Base-by-base conservation (phyloP, 37 sponge, comb jelly and placozoan genomes). In the Agelas oroides region DNA sequence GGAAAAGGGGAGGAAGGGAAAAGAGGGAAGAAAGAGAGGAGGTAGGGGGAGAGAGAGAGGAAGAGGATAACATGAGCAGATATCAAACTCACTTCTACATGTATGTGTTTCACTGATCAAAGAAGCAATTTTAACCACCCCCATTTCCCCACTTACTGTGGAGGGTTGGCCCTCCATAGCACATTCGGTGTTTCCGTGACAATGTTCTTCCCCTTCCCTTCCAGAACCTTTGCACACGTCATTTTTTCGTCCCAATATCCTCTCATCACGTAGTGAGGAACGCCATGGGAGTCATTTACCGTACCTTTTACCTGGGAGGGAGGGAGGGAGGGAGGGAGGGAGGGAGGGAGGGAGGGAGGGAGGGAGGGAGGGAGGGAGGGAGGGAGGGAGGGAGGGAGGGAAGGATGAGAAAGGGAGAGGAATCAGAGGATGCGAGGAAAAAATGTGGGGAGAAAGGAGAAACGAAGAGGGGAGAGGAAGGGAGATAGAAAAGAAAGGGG, bases 211-310 rank as follows among this genome's bases (percentile, higher is more conserved):
- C 79, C 92, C 18, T 77, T 63, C 6, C 75, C 69, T 17, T 73
- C 57, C 12, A 71, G 28, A 1, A 95, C 88, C 70, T 87, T 86
- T 15, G 91, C 88, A 65, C 37, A 86, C 63, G 84, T 80, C 53
- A 95, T 80, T 35, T 67, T 71, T 63, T 88, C 91, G 59, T 97
- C 98, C 98, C 98, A 97, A 77, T 94, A 87, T 13, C 98, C 98
- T 24, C 75, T 68, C n/a, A 97, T 39, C 16, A 86, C 76, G 69
- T 82, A 93, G 20, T 58, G 71, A 0, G 87, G 76, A 23, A 32
- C 65, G 18, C 88, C 90, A 70, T 81, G 28, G 28, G 69, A 61
- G 72, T 95, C 91, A 61, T 27, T 70, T 18, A 95, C 83, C 27
- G 71, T 82, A 17, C 95, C 98, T 19, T 95, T 91, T 0, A 97